Evolutionary conservation across 2,888 invertebrate species (phyloP).

Genomic region (Cactoblastis cactorum): DNA sequence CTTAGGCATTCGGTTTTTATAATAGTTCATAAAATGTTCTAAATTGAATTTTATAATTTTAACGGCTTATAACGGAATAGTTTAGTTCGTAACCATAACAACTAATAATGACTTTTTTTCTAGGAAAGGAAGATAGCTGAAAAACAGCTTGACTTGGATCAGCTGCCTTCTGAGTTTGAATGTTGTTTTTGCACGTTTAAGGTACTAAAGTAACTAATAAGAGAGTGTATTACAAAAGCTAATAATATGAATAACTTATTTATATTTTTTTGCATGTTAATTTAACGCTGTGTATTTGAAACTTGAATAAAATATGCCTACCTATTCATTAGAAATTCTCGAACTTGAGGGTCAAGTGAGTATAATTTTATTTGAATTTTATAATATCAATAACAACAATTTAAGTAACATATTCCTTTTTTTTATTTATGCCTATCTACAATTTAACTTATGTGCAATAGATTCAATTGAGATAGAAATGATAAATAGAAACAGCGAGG

Average conservation of each 20-base stretch:
- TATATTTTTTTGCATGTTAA: conserved; percentile 14
- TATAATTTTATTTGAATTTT: background rate
- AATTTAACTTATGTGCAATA: no score
- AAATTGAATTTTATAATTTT: background rate
- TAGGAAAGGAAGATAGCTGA: conserved; percentile 85
- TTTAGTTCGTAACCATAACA: conserved; percentile 27
- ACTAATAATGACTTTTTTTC: conserved; percentile 71
- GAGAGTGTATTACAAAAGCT: background rate
- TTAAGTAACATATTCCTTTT: no score
- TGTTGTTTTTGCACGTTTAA: conserved; percentile 98
- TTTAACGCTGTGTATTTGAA: conserved; percentile 7
- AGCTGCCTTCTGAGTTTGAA: conserved; percentile 96
- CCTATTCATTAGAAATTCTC: conserved; percentile 3
- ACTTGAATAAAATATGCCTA: conserved; percentile 1
- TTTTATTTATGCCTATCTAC: no score
- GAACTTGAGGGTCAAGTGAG: conserved; percentile 5
- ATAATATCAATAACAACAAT: no score
- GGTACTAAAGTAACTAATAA: conserved; percentile 82
- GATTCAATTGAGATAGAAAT: no score
- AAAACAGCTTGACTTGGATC: conserved; percentile 88
- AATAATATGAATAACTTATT: conserved; percentile 11
- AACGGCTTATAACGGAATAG: conserved; percentile 15
- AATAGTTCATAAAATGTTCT: background rate
- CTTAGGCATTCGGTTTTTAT: no score
- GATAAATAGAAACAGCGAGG: no score